phyloP scores from a whole-genome alignment of 2,113 vertebrate species.

The Burhinus oedicnemus region DNA sequence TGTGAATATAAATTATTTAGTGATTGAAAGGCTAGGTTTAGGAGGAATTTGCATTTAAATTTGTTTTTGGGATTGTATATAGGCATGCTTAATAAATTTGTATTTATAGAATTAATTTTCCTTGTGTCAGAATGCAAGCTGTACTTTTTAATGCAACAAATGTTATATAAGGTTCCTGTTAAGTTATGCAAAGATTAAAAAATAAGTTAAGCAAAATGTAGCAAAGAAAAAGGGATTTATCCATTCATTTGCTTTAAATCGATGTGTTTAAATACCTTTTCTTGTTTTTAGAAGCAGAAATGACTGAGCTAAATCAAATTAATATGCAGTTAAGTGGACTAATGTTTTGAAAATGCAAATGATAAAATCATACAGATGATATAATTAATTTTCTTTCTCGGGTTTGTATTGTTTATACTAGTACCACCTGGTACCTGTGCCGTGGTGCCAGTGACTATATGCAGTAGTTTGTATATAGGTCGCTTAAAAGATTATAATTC shows the following conservation, averaged over 20 bases:
- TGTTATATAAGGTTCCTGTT: background rate
- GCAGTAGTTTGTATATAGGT: background rate
- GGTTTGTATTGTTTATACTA: background rate
- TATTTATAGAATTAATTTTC: background rate
- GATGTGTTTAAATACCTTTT: background rate
- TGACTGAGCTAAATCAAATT: background rate
- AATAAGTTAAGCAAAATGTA: background rate
- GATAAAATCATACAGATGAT: background rate
- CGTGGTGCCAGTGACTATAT: background rate
- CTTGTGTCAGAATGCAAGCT: background rate
- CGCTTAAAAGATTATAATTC: background rate
- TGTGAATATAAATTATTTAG: background rate
- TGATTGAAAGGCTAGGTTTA: background rate
- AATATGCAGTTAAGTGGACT: background rate
- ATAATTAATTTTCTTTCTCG: background rate
- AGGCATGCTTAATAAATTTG: background rate
- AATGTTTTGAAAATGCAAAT: background rate
- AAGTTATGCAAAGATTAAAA: background rate
- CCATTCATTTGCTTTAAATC: background rate
- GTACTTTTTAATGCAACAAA: background rate
- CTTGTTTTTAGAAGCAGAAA: background rate
- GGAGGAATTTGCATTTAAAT: background rate
- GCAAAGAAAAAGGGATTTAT: background rate
- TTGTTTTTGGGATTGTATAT: background rate
- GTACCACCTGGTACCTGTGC: background rate